Conservation (phyloP, 1,140 invertebrate genomes). For the Drosophila orena region DNA sequence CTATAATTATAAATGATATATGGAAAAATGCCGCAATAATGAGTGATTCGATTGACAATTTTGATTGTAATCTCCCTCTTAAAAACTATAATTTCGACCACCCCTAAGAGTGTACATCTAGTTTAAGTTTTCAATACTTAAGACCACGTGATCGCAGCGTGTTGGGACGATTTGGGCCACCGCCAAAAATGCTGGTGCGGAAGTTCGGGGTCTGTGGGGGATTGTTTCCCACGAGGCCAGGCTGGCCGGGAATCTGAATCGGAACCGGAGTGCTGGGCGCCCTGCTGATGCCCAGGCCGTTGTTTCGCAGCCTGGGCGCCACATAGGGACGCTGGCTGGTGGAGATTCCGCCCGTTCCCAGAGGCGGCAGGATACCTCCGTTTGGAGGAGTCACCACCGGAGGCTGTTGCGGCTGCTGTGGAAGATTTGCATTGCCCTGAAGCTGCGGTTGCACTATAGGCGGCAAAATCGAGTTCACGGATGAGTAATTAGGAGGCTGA, state of each 20-base stretch:
- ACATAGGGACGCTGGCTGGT: conserved; percentile 81
- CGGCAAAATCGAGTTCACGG: conserved; percentile 78
- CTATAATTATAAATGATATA: neutral
- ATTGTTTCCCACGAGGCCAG: conserved; percentile 13
- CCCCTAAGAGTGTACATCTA: conserved; percentile 1
- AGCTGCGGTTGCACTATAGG: conserved; percentile 38
- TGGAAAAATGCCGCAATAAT: neutral
- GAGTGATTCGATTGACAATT: neutral
- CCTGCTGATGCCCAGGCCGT: conserved; percentile 65
- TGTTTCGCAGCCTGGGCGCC: conserved; percentile 75
- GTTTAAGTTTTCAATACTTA: conserved; percentile 66
- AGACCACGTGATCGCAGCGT: conserved; percentile 72
- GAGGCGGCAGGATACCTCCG: conserved; percentile 20
- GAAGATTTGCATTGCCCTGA: conserved; percentile 7
- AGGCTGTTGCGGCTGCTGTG: conserved; percentile 25
- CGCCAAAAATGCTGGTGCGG: conserved; percentile 39
- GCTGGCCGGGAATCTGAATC: conserved; percentile 13
- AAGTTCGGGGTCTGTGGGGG: conserved; percentile 10
- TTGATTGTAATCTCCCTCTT: conserved; percentile 20
- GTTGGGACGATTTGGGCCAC: conserved; percentile 58
- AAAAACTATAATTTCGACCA: conserved; percentile 15
- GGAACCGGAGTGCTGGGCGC: conserved; percentile 41
- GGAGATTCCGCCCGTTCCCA: conserved; percentile 34
- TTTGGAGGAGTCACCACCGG: conserved; percentile 11
- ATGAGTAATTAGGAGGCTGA: conserved; percentile 51